phyloP scores from a whole-genome alignment of 1,140 invertebrate species.

The Ladona fulva region DNA sequence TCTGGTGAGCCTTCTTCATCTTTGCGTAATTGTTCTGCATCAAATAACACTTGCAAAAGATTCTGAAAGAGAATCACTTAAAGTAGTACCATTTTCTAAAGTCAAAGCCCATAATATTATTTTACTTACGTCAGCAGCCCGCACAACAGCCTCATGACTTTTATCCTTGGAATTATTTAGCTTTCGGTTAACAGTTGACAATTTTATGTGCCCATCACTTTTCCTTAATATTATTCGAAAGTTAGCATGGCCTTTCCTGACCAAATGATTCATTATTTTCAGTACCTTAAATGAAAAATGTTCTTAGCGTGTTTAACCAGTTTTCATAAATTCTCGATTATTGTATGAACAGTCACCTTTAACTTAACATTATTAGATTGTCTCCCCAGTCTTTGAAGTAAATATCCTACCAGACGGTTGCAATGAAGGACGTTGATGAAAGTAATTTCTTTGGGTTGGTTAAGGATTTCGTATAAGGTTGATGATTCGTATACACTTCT shows the following conservation, averaged over 20 bases:
- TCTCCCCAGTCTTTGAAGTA: slow-evolving; percentile 12
- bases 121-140: not conserved
- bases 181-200: slow-evolving; percentile 10
- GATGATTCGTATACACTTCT: no score
- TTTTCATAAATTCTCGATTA: no score
- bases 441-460: not conserved
- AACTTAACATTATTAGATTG: slow-evolving; percentile 14
- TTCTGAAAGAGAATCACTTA: slow-evolving; percentile 14
- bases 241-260: slow-evolving; percentile 13
- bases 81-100: not conserved
- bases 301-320: no score
- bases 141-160: not conserved
- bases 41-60: slow-evolving; percentile 16
- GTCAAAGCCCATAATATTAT: not conserved
- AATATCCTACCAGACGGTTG: not conserved
- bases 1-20: slow-evolving; percentile 11
- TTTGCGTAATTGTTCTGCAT: slow-evolving; percentile 13
- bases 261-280: slow-evolving; percentile 19
- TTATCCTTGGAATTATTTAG: slow-evolving; percentile 16
- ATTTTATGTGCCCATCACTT: slow-evolving; percentile 19
- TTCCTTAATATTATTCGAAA: slow-evolving; percentile 13
- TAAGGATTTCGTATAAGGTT: not conserved
- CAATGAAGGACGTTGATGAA: not conserved
- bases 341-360: slow-evolving; percentile 11
- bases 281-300: slow-evolving; percentile 14